Evolutionary conservation across 2,797 vertebrate genomes (phyloP).

Genomic region (Tokudaia tokunoshimensis): DNA sequence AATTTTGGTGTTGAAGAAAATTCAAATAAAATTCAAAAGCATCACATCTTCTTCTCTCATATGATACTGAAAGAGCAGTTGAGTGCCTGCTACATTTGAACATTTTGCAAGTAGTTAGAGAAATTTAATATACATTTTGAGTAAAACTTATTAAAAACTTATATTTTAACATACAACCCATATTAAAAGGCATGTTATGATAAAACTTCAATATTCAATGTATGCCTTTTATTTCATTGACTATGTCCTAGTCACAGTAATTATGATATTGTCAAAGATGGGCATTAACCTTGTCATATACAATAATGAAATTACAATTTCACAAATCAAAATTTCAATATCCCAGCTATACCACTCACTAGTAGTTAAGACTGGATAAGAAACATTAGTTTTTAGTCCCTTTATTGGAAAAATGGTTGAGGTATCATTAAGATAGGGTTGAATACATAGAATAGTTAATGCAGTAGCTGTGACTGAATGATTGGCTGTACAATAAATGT

Average conservation of each 20-base stretch:
- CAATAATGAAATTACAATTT: neutral
- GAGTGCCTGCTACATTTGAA: neutral
- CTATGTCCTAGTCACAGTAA: neutral
- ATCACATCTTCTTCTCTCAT: neutral
- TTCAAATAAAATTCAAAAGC: neutral
- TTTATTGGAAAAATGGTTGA: neutral
- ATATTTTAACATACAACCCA: conserved; percentile 20
- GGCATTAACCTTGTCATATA: neutral
- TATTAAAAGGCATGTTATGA: conserved; percentile 9
- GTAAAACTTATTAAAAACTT: neutral
- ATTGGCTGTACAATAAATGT: neutral
- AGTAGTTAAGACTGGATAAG: neutral
- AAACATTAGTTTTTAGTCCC: neutral
- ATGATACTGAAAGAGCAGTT: neutral
- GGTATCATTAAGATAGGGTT: neutral
- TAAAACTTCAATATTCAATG: neutral
- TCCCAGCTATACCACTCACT: neutral
- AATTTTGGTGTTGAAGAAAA: conserved; percentile 17
- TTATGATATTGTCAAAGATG: neutral
- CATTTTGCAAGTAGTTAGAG: neutral
- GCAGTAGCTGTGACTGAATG: neutral
- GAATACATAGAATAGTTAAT: neutral
- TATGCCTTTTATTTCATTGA: neutral
- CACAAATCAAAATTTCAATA: neutral
- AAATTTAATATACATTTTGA: conserved; percentile 52